Conservation (phyloP, 2,797 vertebrate genomes). For the Melanotaenia nigrans region DNA sequence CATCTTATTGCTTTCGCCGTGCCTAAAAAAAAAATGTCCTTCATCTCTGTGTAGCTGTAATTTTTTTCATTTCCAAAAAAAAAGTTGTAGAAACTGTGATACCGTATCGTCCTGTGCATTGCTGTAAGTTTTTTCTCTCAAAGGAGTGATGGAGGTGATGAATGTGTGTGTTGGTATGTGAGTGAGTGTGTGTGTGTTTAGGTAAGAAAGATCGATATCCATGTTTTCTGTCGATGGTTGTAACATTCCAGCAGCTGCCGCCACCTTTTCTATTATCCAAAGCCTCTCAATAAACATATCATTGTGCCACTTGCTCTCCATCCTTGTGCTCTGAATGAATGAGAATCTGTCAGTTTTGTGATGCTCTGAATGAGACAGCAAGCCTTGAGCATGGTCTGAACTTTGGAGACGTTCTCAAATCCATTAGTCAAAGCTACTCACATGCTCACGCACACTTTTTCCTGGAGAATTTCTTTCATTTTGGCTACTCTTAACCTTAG, state of each 20-base stretch:
- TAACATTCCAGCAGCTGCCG: conserved; percentile 78
- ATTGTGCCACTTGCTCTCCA: conserved; percentile 74
- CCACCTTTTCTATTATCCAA: conserved; percentile 82
- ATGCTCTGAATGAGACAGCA: conserved; percentile 40
- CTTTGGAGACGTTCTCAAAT: conserved; percentile 61
- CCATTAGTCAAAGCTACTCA: conserved; percentile 22
- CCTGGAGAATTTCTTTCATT: too few relatives aligned
- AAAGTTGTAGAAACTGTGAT: conserved; percentile 76
- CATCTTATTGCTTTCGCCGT: conserved; percentile 76
- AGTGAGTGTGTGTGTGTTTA: conserved; percentile 30
- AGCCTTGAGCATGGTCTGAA: conserved; percentile 63
- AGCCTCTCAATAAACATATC: conserved; percentile 85
- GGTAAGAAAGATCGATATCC: conserved; percentile 63
- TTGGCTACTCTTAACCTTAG: neutral
- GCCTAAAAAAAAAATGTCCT: conserved; percentile 71
- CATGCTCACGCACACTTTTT: conserved; percentile 11
- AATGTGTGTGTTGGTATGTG: conserved; percentile 3
- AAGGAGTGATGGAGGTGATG: conserved; percentile 35
- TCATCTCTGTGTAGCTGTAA: conserved; percentile 71
- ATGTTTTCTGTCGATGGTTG: conserved; percentile 75
- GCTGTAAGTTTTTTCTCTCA: conserved; percentile 63
- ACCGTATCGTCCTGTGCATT: conserved; percentile 75
- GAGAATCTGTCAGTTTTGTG: conserved; percentile 47
- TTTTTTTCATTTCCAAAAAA: conserved; percentile 70
- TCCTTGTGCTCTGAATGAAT: conserved; percentile 52